These are phyloP conservation scores for Prionace glauca DNA, from an alignment of 2,797 vertebrate genomes.

Conservation along the genomic window DNA sequence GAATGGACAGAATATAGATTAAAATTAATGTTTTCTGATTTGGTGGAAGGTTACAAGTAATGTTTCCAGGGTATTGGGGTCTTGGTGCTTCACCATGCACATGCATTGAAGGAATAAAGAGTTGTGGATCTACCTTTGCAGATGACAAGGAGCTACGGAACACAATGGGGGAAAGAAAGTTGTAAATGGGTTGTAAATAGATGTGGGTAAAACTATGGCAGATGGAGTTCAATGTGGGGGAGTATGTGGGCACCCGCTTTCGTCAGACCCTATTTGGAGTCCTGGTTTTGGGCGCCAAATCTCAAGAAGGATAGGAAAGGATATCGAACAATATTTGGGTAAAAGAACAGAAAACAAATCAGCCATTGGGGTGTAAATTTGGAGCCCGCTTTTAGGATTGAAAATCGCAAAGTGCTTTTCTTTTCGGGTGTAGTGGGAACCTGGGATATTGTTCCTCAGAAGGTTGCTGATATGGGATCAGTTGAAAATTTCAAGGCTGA, in stretches of 20 bases:
- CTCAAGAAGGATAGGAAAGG: not conserved
- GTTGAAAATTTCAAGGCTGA: not conserved
- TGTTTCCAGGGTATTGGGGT: not conserved
- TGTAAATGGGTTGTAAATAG: not conserved
- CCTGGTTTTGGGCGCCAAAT: not conserved
- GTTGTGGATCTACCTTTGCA: not conserved
- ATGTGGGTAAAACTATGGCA: not conserved
- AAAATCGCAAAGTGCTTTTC: not conserved
- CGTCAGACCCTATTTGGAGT: not conserved
- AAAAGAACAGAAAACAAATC: not conserved
- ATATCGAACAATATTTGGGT: not conserved
- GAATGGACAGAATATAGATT: not conserved
- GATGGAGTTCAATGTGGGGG: not conserved
- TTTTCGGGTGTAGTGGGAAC: not conserved
- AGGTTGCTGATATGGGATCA: not conserved
- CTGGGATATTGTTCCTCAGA: too few relatives aligned
- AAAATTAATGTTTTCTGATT: not conserved
- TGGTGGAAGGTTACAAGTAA: not conserved
- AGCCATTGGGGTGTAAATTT: not conserved
- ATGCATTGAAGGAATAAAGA: not conserved
- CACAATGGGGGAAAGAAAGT: not conserved
- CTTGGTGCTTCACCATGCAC: too few relatives aligned
- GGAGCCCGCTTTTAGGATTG: not conserved
- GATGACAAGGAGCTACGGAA: not conserved
- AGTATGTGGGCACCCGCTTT: not conserved